Evolutionary conservation across 2,797 vertebrate genomes (phyloP).

Genomic region (Chromis chromis): DNA sequence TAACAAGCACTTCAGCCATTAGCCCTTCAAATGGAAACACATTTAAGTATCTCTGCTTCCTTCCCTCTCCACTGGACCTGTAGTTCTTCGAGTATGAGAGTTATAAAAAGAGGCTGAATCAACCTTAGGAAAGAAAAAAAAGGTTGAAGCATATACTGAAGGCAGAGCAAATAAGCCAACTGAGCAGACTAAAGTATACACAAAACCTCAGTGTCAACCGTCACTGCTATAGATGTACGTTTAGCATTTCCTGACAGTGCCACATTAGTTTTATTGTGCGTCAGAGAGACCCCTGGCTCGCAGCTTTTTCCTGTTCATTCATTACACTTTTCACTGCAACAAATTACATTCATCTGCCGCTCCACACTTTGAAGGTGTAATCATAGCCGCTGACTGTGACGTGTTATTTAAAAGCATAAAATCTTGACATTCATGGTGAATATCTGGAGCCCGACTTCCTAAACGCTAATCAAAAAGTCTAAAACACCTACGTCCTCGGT

Average conservation of each 20-base stretch:
- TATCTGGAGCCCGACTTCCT: conserved; percentile 47
- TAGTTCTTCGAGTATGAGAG: conserved; percentile 62
- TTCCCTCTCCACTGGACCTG: conserved; percentile 51
- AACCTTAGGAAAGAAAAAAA: conserved; percentile 34
- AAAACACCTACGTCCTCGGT: conserved; percentile 70
- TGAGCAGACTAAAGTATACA: conserved; percentile 47
- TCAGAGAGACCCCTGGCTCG: conserved; percentile 28
- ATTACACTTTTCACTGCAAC: conserved; percentile 32
- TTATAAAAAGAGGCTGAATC: conserved; percentile 71
- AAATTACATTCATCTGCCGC: conserved; percentile 48
- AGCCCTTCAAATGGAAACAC: conserved; percentile 81
- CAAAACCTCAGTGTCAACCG: conserved; percentile 40
- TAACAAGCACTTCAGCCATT: conserved; percentile 80
- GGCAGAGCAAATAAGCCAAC: conserved; percentile 43
- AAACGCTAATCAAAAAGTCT: conserved; percentile 71
- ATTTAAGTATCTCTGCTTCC: conserved; percentile 69
- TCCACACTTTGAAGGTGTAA: conserved; percentile 45
- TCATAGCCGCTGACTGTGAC: conserved; percentile 34
- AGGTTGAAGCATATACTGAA: conserved; percentile 33
- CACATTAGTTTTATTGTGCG: conserved; percentile 51
- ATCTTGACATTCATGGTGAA: conserved; percentile 45
- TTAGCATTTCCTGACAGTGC: conserved; percentile 57
- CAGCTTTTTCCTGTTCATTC: conserved; percentile 46
- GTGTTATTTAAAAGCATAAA: conserved; percentile 41
- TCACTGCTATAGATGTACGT: conserved; percentile 52